phyloP scores from a whole-genome alignment of 1,140 invertebrate species.

The Philopotamus ludificatus region DNA sequence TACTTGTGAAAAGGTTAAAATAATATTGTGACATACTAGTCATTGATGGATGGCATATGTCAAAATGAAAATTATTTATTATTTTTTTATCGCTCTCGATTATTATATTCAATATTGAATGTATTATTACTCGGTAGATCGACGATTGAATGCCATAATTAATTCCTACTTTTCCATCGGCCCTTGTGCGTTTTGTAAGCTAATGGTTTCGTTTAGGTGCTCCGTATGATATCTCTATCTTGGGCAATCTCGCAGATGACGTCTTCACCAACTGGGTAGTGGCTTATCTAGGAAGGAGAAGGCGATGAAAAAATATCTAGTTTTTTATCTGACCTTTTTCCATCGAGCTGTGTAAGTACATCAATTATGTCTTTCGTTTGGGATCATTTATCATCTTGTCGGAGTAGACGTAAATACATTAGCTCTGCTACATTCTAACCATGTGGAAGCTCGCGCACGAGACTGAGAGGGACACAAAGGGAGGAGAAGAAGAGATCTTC shows the following conservation, averaged over 20 bases:
- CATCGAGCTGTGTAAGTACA: background rate
- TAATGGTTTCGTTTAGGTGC: too few species aligned
- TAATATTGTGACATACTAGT: too few species aligned
- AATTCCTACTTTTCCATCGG: too few species aligned
- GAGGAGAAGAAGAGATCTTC: too few species aligned
- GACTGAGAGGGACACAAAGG: background rate
- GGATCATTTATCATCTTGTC: slow-evolving; percentile 6
- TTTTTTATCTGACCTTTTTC: background rate
- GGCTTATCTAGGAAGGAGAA: background rate
- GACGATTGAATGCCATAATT: too few species aligned
- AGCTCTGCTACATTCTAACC: background rate
- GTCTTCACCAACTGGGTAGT: background rate
- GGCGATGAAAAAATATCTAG: background rate
- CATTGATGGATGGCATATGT: too few species aligned
- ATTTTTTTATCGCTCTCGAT: too few species aligned
- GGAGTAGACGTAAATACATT: background rate
- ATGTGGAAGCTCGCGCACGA: background rate
- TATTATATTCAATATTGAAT: too few species aligned
- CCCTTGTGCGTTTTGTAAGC: too few species aligned
- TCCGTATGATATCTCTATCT: background rate
- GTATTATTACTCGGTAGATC: too few species aligned
- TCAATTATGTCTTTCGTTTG: slow-evolving; percentile 9
- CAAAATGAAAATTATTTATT: too few species aligned
- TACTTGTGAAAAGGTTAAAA: too few species aligned
- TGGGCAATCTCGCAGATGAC: background rate